Evolutionary conservation across 2,888 invertebrate genomes (phyloP).

Genomic region (Conistra vaccinii): DNA sequence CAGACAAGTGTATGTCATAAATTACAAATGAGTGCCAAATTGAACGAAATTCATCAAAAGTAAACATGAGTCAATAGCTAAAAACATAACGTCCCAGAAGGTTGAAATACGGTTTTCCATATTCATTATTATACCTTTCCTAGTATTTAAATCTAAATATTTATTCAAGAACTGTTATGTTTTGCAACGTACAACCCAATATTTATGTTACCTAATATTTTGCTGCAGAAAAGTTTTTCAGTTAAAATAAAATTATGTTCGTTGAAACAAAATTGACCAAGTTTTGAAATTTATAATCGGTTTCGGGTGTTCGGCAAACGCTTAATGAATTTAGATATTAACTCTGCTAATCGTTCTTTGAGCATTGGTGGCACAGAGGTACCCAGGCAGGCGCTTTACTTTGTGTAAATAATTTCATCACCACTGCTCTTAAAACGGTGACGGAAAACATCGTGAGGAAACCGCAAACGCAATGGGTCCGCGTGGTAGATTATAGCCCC

Average conservation of each 20-base stretch:
- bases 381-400: no score
- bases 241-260: conserved; percentile 24
- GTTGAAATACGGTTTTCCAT: neutral
- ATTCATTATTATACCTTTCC: neutral
- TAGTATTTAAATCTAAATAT: neutral
- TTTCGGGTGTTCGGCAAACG: conserved; percentile 30
- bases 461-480: no score
- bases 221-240: neutral
- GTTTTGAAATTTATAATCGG: conserved; percentile 56
- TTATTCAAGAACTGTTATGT: neutral
- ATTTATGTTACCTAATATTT: conserved; percentile 1
- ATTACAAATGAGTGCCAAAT: neutral
- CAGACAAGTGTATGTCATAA: neutral
- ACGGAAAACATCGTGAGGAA: no score
- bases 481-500: no score
- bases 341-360: conserved; percentile 13
- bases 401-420: no score
- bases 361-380: no score
- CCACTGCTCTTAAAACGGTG: no score
- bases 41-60: neutral
- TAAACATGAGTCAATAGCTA: neutral
- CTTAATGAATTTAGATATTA: conserved; percentile 37
- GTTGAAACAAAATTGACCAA: conserved; percentile 49
- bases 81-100: no score
- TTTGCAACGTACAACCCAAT: neutral